Evolutionary conservation across 2,113 vertebrate genomes (phyloP), one percentile per base, ranked within the genome.

Genomic region (Panurus biarmicus): DNA sequence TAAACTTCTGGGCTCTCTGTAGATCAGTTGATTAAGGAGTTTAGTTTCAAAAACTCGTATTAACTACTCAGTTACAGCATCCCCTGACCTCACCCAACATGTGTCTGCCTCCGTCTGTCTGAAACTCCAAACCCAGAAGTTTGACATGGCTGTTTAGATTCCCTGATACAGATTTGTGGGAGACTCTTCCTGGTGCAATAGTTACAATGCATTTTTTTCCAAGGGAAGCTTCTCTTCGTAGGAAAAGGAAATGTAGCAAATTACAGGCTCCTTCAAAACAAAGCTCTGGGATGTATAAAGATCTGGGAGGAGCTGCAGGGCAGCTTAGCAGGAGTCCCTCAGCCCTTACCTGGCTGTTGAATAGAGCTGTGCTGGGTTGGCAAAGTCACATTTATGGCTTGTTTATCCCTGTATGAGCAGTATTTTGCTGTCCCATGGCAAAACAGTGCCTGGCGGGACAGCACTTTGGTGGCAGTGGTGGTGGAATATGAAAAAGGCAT

Each of bases 1-100:
- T 10, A 53, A 87, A 62, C 45, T 76, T 58, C 29, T 51, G 25
- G 35, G 47, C 15, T 91, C 31, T 71, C 31, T 79, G 5, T 23
- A 56, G 72, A 35, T 54, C 33, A 73, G 19, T 40, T 85, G 31
- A 69, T 69, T n/a, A 36, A 83, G 21, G 60, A 33, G 16, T 42
- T 90, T 54, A 12, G 20, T 50, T 58, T 31, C 3, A 45, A 44
- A 60, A 71, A 33, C 10, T 0, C 0, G 0, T 17, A 12, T 83
- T 92, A 56, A 40, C 53, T 48, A 18, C 26, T 36, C 62, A 50
- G 0, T 56, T 48, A 13, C 44, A 66, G 38, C 57, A 60, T 44
- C 58, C 26, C 48, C 35, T 29, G 62, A 6, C 44, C 29, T 61
- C 19, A 15, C 28, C 31, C 42, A 64, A 2, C 15, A 7, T 1